Conservation (phyloP, 2,888 invertebrate genomes). For the Busseola fusca region DNA sequence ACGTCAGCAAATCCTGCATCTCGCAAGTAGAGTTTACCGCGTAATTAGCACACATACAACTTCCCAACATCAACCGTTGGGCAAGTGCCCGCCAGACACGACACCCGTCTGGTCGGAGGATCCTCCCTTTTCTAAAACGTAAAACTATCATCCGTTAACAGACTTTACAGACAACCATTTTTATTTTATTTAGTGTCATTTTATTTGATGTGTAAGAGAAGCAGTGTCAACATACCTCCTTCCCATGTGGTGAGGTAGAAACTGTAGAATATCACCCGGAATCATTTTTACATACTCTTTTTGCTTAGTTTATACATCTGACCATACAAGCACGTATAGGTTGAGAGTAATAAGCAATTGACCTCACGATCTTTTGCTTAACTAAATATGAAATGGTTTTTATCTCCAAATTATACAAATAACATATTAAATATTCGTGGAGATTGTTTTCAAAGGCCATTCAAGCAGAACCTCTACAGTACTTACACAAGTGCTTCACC, state of each 20-base stretch:
- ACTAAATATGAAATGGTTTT: background rate
- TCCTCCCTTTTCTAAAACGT: no score
- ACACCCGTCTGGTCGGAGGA: no score
- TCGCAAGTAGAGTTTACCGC: no score
- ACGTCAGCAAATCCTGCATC: no score
- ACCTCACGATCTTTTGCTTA: background rate
- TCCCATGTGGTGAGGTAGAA: background rate
- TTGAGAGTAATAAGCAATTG: background rate
- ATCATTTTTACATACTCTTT: background rate
- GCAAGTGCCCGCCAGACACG: no score
- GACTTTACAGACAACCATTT: no score
- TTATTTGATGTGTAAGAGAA: no score
- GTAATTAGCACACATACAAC: no score
- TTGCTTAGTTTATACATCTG: background rate
- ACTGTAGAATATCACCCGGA: background rate
- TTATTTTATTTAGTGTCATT: background rate
- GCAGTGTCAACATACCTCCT: background rate
- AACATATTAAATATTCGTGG: background rate
- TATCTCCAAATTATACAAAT: background rate
- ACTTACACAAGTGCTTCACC: conserved; percentile 36
- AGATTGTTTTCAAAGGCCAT: background rate
- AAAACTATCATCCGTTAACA: no score
- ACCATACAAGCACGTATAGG: background rate
- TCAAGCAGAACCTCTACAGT: background rate
- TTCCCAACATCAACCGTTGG: no score